A percentile compares a stretch with the other conserved stretches of the same genome.
Evolutionary conservation across 2,888 invertebrate genomes (phyloP).

Genomic region (Autographa gamma): DNA sequence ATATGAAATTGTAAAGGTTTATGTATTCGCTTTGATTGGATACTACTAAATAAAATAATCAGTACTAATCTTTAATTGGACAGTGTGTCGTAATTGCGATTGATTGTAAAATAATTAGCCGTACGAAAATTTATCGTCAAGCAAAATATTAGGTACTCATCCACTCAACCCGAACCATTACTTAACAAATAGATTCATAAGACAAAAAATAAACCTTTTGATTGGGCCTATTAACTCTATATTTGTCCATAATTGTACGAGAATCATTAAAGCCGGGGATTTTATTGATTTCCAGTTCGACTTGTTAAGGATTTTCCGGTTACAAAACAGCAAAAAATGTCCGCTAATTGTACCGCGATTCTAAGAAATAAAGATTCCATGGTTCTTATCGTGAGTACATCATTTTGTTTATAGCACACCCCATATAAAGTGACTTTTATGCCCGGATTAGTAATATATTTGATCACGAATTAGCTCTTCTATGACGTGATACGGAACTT

Average conservation of each 20-base stretch:
- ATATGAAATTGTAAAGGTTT: no score
- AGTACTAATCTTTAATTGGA: no score
- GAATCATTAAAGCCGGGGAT: neutral
- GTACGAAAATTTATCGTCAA: no score
- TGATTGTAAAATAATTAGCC: no score
- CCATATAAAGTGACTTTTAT: slow-evolving; percentile 19
- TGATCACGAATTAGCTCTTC: slow-evolving; percentile 33
- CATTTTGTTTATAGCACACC: slow-evolving; percentile 6
- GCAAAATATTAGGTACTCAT: no score
- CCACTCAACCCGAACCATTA: no score
- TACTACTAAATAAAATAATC: neutral
- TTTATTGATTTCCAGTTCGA: slow-evolving; percentile 8
- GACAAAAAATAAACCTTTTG: neutral
- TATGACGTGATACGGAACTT: slow-evolving; percentile 30
- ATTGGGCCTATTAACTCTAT: neutral
- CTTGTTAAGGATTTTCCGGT: neutral
- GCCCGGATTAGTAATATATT: slow-evolving; percentile 20
- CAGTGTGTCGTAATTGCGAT: no score
- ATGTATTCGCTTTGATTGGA: neutral
- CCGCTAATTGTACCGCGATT: neutral
- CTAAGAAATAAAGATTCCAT: neutral
- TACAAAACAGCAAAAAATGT: neutral
- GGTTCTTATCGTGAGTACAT: neutral
- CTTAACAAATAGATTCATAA: no score
- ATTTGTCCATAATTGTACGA: slow-evolving; percentile 5